Conservation (phyloP, 2,113 vertebrate genomes). For the Acanthochromis polyacanthus region DNA sequence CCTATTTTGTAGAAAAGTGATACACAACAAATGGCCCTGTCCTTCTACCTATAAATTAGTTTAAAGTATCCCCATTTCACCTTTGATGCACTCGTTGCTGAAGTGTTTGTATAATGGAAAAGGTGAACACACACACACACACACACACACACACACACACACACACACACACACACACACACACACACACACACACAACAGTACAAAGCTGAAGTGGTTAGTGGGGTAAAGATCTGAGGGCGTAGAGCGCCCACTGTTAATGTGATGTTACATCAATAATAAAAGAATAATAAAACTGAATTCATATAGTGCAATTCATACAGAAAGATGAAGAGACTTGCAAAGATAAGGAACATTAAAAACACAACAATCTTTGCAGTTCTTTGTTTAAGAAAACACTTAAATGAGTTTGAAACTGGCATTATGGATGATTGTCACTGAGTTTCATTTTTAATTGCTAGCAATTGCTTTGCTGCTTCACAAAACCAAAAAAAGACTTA, state of each 20-base stretch:
- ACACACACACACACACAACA: constrained; percentile 23
- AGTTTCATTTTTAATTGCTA: too few species aligned
- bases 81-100: background rate
- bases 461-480: too few species aligned
- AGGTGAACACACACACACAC: constrained; percentile 23
- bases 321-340: background rate
- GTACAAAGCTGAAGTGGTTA: constrained; percentile 3
- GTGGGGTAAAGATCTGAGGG: constrained; percentile 2
- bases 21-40: background rate
- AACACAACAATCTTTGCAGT: too few species aligned
- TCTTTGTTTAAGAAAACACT: too few species aligned
- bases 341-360: background rate
- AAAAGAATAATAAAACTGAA: background rate
- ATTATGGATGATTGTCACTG: too few species aligned
- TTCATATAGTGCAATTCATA: background rate
- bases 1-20: too few species aligned
- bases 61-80: background rate
- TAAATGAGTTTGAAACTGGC: too few species aligned
- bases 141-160: constrained; percentile 23
- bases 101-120: constrained; percentile 21
- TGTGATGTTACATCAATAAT: background rate
- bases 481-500: too few species aligned
- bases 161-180: constrained; percentile 21
- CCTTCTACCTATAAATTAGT: constrained; percentile 2
- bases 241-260: background rate